Conservation (phyloP, 2,797 vertebrate species). For the Syngnathus rostellatus region DNA sequence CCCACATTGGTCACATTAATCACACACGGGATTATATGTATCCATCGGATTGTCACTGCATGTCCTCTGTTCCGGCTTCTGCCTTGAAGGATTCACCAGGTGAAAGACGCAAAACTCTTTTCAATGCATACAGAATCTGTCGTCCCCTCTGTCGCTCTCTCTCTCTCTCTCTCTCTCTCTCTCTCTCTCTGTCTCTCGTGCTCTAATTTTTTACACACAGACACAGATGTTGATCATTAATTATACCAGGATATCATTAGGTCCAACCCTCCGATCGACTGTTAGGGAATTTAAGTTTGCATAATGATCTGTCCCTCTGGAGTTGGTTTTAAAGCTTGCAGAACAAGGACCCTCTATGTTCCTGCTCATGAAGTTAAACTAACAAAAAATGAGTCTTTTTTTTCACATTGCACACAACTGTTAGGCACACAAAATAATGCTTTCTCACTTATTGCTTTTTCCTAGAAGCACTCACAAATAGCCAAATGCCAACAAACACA, state of each 20-base stretch:
- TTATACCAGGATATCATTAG: conserved; percentile 63
- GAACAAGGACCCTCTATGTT: conserved; percentile 62
- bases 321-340: conserved; percentile 54
- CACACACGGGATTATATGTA: conserved; percentile 31
- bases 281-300: conserved; percentile 44
- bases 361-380: conserved; percentile 51
- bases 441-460: conserved; percentile 47
- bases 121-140: too few species aligned
- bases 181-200: conserved; percentile 16
- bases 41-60: not conserved
- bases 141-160: too few species aligned
- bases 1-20: conserved; percentile 42
- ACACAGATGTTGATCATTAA: conserved; percentile 61
- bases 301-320: conserved; percentile 46
- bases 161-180: too few species aligned
- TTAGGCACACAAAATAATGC: conserved; percentile 54
- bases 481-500: conserved; percentile 35
- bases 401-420: conserved; percentile 22
- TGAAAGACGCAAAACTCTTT: not conserved
- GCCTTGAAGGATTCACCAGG: not conserved
- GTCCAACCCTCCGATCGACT: conserved; percentile 33
- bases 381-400: conserved; percentile 31
- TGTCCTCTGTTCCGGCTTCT: not conserved
- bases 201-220: conserved; percentile 22
- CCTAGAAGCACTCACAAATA: conserved; percentile 47